These are phyloP conservation scores for Chelidonichthys spinosus DNA, from an alignment of 2,797 vertebrate species.

Conservation along the genomic window DNA sequence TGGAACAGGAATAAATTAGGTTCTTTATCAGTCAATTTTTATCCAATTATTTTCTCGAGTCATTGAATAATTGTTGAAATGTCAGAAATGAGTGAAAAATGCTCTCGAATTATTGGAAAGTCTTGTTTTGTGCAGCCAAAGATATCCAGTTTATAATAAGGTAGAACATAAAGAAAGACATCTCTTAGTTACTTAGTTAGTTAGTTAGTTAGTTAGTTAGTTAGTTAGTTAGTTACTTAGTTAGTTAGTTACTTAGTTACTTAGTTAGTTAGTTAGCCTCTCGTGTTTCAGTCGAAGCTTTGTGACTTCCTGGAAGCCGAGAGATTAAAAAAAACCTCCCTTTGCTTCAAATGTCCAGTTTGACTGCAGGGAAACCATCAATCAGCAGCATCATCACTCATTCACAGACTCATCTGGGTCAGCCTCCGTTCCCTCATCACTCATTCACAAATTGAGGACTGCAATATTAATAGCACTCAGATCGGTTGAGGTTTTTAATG, in stretches of 20 bases:
- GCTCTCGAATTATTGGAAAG: not conserved
- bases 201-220: slow-evolving; percentile 19
- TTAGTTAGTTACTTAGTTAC: slow-evolving; percentile 19
- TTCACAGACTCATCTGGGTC: slow-evolving; percentile 80
- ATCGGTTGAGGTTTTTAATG: slow-evolving; percentile 76
- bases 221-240: slow-evolving; percentile 22
- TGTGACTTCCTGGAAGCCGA: slow-evolving; percentile 34
- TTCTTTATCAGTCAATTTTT: not conserved
- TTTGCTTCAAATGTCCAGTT: slow-evolving; percentile 18
- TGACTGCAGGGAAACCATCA: slow-evolving; percentile 51
- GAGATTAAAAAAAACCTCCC: slow-evolving; percentile 36
- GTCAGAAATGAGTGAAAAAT: no score
- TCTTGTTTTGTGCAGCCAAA: not conserved
- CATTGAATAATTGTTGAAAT: not conserved
- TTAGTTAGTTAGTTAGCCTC: slow-evolving; percentile 15
- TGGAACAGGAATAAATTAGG: not conserved
- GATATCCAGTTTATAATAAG: not conserved
- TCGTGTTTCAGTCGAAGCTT: slow-evolving; percentile 40
- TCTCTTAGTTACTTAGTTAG: slow-evolving; percentile 11
- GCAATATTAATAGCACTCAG: slow-evolving; percentile 80
- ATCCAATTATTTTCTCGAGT: not conserved
- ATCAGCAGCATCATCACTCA: slow-evolving; percentile 72
- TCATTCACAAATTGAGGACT: slow-evolving; percentile 81
- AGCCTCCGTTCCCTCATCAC: slow-evolving; percentile 76
- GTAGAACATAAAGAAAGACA: not conserved